A percentile compares a stretch with the other conserved stretches of the same genome.
These are phyloP conservation scores for Omphaloscelis lunosa DNA, from an alignment of 2,888 invertebrate genomes.

Conservation along the genomic window DNA sequence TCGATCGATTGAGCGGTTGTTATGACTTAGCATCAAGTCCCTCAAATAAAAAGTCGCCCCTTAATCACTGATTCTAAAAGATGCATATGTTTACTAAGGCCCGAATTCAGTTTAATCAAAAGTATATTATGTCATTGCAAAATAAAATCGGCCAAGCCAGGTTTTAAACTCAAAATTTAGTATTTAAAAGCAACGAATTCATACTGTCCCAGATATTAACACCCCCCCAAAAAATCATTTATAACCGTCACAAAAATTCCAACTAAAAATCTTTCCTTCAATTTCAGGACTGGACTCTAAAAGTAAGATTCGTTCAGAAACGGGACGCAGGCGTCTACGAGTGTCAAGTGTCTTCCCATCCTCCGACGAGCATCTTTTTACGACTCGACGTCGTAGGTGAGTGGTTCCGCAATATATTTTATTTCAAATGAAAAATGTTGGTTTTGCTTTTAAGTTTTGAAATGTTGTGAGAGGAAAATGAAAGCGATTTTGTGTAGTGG, in stretches of 20 bases:
- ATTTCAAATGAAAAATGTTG: slow-evolving; percentile 29
- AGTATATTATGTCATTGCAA: not conserved
- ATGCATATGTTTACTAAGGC: too few species aligned
- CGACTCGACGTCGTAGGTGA: slow-evolving; percentile 96
- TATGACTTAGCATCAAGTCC: too few species aligned
- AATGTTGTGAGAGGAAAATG: not conserved
- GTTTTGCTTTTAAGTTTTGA: slow-evolving; percentile 1
- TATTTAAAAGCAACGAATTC: too few species aligned
- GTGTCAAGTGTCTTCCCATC: slow-evolving; percentile 97
- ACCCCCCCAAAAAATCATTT: too few species aligned
- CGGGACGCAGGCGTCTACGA: slow-evolving; percentile 97
- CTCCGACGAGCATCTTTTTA: slow-evolving; percentile 96
- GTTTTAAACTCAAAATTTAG: too few species aligned
- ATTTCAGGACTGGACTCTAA: slow-evolving; percentile 96
- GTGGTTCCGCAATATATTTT: slow-evolving; percentile 76
- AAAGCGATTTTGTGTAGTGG: not conserved
- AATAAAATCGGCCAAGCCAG: too few species aligned
- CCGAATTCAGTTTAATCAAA: not conserved
- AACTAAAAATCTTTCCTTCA: slow-evolving; percentile 25
- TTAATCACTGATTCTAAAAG: too few species aligned
- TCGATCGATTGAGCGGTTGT: too few species aligned
- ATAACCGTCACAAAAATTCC: not conserved
- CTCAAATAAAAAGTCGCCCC: too few species aligned
- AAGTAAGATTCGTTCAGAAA: slow-evolving; percentile 96
- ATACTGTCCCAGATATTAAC: too few species aligned